Conservation (phyloP, 1,140 invertebrate genomes). For the Rhagoletis pomonella region DNA sequence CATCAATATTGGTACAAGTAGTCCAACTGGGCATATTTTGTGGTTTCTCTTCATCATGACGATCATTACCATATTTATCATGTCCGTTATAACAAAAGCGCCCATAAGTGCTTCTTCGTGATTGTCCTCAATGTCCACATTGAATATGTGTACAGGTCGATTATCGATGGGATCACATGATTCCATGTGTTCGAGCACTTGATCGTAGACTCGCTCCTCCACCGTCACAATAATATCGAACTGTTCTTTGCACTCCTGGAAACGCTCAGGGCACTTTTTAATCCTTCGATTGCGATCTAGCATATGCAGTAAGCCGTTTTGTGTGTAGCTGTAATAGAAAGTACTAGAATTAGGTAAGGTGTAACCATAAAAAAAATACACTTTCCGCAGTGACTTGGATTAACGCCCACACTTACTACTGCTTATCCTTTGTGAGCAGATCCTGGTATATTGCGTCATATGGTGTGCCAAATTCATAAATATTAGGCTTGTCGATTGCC, state of each 20-base stretch:
- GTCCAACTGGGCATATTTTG: not conserved
- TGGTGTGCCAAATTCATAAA: conserved; percentile 97
- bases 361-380: not conserved
- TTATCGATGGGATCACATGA: conserved; percentile 82
- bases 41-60: conserved; percentile 75
- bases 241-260: conserved; percentile 91
- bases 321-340: conserved; percentile 88
- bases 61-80: conserved; percentile 87
- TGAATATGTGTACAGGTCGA: conserved; percentile 96
- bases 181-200: conserved; percentile 88
- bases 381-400: not conserved
- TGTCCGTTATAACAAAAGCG: conserved; percentile 97
- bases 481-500: conserved; percentile 95
- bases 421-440: conserved; percentile 89
- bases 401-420: conserved; percentile 79
- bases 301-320: conserved; percentile 99
- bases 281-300: conserved; percentile 97
- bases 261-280: conserved; percentile 95
- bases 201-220: conserved; percentile 99
- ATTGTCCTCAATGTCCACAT: conserved; percentile 99
- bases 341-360: not conserved
- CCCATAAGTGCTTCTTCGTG: conserved; percentile 99
- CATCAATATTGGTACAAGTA: not conserved
- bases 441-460: conserved; percentile 99
- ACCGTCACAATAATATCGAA: conserved; percentile 98